Base-by-base conservation (phyloP, 2,888 invertebrate species). In the Agonopterix heracliana region DNA sequence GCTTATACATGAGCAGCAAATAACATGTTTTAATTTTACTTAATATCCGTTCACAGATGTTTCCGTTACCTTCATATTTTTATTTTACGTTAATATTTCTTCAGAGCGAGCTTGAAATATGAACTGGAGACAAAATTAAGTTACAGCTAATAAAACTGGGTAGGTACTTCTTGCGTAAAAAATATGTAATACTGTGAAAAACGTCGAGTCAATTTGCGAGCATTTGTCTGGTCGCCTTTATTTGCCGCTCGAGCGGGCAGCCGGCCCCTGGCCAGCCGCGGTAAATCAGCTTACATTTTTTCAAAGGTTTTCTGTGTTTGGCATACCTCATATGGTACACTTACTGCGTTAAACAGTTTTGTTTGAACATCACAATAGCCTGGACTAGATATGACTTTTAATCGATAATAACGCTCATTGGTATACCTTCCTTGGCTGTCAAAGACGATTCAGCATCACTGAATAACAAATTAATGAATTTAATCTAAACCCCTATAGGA, bases 221-320 rank as follows among this genome's bases (percentile, higher is more conserved):
- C 83, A 85, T 86, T 86, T 85, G 84, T 85, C 85, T 84, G 82
- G 82, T 80, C 78, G 82, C 82, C 81, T 86, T 85, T 86, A 84
- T 85, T 87, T 87, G 81, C 78, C 82, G 83, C 83, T 69, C 78
- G 81, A 80, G 74, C 68, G 82, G 65, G 61, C 77, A 73, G 71
- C 76, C 78, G 76, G 71, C 71, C 74, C 66, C 72, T 74, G 70
- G 69, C 72, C 74, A 67, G 78, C 74, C 68, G 74, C 83, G 78
- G 82, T 85, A 86, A 85, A 86, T 84, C 85, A 85, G 85, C 85
- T 85, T 85, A 84, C 77, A 82, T 81, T 85, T 85, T 84, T 85
- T 81, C 81, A 81, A 86, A 82, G 82, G 82, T 75, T 81, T 75
- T 76, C 82, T 84, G 81, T 75, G 78, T 83, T 84, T 83, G 82